phyloP scores from a whole-genome alignment of 2,113 vertebrate genomes.

The Trinectes maculatus region DNA sequence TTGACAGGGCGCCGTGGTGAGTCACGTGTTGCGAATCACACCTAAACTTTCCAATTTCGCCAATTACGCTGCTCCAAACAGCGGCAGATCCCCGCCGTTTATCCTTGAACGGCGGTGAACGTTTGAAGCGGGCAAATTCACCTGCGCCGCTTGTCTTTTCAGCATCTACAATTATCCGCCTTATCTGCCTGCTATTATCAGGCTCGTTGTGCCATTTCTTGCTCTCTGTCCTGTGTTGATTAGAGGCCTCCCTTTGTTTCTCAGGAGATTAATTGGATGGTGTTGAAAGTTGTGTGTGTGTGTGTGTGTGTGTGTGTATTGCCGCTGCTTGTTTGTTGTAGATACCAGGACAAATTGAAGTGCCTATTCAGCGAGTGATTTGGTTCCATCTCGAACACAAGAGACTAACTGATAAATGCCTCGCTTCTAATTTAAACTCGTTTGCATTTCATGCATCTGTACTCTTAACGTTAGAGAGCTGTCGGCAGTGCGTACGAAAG shows the following conservation, averaged over 20 bases:
- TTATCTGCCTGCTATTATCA: conserved; percentile 63
- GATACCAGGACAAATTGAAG: conserved; percentile 43
- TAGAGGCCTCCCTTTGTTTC: conserved; percentile 56
- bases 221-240: conserved; percentile 51
- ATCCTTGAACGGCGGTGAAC: conserved; percentile 31
- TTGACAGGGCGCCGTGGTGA: neutral
- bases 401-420: conserved; percentile 3
- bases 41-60: conserved; percentile 31
- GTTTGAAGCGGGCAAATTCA: conserved; percentile 17
- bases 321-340: conserved; percentile 30
- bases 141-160: conserved; percentile 36
- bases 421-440: conserved; percentile 4
- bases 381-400: conserved; percentile 10
- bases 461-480: neutral
- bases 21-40: conserved; percentile 12
- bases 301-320: neutral
- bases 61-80: conserved; percentile 10
- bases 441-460: neutral
- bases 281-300: neutral
- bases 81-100: conserved; percentile 22
- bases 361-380: conserved; percentile 29
- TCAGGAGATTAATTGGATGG: conserved; percentile 60
- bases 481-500: neutral
- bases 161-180: conserved; percentile 53
- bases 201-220: conserved; percentile 37